Evolutionary conservation across 1,140 invertebrate genomes (phyloP).

Genomic region (Procambarus virginalis): DNA sequence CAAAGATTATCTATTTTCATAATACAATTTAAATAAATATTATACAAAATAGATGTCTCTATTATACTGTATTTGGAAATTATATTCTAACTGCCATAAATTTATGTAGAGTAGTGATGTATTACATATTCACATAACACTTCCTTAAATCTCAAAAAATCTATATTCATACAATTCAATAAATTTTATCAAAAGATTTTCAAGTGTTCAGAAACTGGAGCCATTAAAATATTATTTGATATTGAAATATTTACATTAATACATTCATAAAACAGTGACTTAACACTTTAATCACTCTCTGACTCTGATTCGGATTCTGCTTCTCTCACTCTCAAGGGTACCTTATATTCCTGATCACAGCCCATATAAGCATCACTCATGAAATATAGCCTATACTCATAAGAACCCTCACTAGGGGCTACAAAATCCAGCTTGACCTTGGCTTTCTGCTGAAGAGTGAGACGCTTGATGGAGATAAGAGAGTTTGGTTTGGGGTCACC

Average conservation of each 20-base stretch:
- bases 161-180: no score
- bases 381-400: constrained; percentile 91
- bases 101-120: no score
- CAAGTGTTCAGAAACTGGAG: no score
- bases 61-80: no score
- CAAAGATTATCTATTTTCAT: no score
- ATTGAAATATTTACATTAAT: background rate
- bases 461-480: constrained; percentile 95
- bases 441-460: constrained; percentile 94
- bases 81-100: no score
- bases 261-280: background rate
- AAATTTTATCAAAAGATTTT: no score
- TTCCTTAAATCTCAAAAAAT: no score
- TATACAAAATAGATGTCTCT: no score
- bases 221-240: no score
- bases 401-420: constrained; percentile 82
- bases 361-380: constrained; percentile 99
- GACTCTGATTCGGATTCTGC: constrained; percentile 73
- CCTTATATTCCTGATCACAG: constrained; percentile 97
- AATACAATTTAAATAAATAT: no score
- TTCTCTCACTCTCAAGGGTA: constrained; percentile 85
- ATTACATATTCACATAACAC: no score
- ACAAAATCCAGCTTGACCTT: constrained; percentile 97
- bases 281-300: constrained; percentile 63
- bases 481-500: constrained; percentile 96